phyloP scores from a whole-genome alignment of 2,113 vertebrate species.

The Megalops atlanticus region DNA sequence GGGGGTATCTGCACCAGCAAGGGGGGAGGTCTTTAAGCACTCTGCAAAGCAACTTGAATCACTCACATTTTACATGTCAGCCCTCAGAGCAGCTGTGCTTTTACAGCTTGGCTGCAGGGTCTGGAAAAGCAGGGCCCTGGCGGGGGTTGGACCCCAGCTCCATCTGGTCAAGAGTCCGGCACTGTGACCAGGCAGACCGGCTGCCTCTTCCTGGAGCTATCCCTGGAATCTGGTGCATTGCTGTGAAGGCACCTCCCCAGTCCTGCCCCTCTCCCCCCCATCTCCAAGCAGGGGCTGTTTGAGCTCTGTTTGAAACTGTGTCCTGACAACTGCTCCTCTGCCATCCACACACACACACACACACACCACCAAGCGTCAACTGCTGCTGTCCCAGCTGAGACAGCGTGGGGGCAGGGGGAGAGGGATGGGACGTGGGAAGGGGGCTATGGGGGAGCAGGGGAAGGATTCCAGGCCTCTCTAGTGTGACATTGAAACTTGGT shows the following conservation, averaged over 20 bases:
- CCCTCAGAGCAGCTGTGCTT: too few species aligned
- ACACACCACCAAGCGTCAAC: too few species aligned
- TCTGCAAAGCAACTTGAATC: too few species aligned
- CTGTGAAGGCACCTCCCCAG: slow-evolving; percentile 30
- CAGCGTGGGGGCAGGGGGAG: too few species aligned
- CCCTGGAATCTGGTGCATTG: slow-evolving; percentile 49
- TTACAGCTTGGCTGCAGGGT: too few species aligned
- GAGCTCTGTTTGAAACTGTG: slow-evolving; percentile 49
- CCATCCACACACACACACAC: too few species aligned
- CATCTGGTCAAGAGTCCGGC: slow-evolving; percentile 31
- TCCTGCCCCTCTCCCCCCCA: slow-evolving; percentile 26
- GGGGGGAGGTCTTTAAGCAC: slow-evolving; percentile 21
- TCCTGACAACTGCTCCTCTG: slow-evolving; percentile 54
- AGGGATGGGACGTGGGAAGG: neutral
- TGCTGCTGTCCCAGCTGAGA: too few species aligned
- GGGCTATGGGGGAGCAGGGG: neutral
- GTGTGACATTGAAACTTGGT: too few species aligned
- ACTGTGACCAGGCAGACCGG: slow-evolving; percentile 25
- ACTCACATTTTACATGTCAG: too few species aligned
- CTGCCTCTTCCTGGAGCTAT: slow-evolving; percentile 43
- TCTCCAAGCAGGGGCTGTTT: too few species aligned
- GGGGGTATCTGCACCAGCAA: slow-evolving; percentile 8
- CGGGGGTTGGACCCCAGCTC: slow-evolving; percentile 34
- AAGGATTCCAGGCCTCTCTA: too few species aligned
- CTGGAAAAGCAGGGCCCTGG: neutral